Evolutionary conservation across 1,140 invertebrate species (phyloP).

Genomic region (Hirudo medicinalis): DNA sequence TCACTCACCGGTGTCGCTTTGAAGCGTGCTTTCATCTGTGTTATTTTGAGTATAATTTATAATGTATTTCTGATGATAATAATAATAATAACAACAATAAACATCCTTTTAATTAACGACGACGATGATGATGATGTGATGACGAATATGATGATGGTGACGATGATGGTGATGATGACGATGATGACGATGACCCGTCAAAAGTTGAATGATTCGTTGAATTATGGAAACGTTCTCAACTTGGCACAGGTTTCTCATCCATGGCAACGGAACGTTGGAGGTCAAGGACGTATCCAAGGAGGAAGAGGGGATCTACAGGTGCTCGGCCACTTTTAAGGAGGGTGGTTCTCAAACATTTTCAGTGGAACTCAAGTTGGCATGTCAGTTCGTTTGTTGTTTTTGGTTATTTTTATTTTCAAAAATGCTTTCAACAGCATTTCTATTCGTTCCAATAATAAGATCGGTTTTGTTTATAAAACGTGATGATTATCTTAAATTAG

Average conservation of each 20-base stretch:
- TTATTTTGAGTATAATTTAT: too few relatives aligned
- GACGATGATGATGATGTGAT: conserved; percentile 7
- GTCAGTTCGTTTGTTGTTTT: background rate
- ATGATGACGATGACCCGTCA: background rate
- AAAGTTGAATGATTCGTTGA: background rate
- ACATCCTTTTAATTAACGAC: background rate
- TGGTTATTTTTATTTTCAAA: background rate
- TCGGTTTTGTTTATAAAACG: too few relatives aligned
- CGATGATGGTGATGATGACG: conserved; percentile 7
- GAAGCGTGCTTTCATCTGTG: too few relatives aligned
- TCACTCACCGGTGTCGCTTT: too few relatives aligned
- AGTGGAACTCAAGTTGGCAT: background rate
- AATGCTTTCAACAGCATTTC: too few relatives aligned
- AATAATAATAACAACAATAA: background rate
- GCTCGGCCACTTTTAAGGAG: background rate
- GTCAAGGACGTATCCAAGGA: background rate
- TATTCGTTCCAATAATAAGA: too few relatives aligned
- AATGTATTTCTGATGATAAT: too few relatives aligned
- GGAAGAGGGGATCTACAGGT: background rate
- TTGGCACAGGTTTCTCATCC: background rate
- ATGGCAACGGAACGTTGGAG: background rate
- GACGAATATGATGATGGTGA: conserved; percentile 10
- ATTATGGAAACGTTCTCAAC: background rate
- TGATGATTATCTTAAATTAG: too few relatives aligned
- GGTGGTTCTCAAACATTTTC: background rate